Percentiles rank a stretch among this genome's conserved stretches.
These are phyloP conservation scores for Prietella phreatophila DNA, from an alignment of 2,113 vertebrate genomes.

Conservation along the genomic window DNA sequence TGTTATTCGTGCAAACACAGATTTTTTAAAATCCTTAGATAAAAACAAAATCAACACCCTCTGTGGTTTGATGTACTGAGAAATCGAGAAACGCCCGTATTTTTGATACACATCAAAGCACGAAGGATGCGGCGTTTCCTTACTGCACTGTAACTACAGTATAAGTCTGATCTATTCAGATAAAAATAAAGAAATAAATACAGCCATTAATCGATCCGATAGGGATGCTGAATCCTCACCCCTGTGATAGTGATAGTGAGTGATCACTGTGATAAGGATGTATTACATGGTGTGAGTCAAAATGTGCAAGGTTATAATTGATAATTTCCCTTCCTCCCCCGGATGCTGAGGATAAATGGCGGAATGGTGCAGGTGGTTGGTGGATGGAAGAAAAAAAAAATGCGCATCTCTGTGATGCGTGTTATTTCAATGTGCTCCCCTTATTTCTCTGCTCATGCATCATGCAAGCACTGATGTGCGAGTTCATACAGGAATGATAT, in stretches of 20 bases:
- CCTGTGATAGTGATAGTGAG: constrained; percentile 20
- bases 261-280: constrained; percentile 38
- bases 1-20: neutral
- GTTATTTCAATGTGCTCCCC: neutral
- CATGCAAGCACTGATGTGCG: neutral
- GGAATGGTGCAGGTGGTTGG: constrained; percentile 35
- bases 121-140: constrained; percentile 40
- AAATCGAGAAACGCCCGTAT: constrained; percentile 55
- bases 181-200: too few relatives aligned
- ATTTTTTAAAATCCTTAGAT: neutral
- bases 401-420: constrained; percentile 28
- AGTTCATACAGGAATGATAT: neutral
- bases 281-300: neutral
- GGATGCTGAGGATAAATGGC: constrained; percentile 44
- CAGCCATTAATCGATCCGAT: too few relatives aligned
- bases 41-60: neutral
- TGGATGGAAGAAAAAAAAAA: neutral
- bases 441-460: neutral
- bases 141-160: neutral
- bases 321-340: neutral
- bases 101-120: constrained; percentile 12
- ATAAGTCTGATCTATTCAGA: too few relatives aligned
- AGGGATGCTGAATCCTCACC: constrained; percentile 48
- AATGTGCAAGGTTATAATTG: neutral
- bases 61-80: neutral